phyloP scores from a whole-genome alignment of 2,113 vertebrate genomes.

The Raja brachyura region DNA sequence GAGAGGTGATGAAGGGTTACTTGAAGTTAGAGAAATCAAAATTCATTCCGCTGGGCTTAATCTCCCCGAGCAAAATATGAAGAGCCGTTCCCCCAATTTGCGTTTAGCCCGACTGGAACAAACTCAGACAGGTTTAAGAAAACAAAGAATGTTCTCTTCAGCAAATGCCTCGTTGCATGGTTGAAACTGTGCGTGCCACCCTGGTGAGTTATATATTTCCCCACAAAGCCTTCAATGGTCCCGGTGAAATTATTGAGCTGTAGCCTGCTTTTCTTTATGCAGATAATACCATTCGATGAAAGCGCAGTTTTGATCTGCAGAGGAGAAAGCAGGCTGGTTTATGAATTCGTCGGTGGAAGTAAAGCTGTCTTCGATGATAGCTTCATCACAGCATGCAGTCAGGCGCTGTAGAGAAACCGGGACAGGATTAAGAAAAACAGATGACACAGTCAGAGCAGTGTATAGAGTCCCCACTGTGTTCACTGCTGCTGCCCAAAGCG shows the following conservation, averaged over 20 bases:
- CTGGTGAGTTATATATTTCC: conserved; percentile 69
- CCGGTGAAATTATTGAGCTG: conserved; percentile 87
- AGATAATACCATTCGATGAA: conserved; percentile 97
- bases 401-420: conserved; percentile 76
- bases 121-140: conserved; percentile 39
- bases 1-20: too few species aligned
- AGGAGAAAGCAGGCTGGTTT: conserved; percentile 85
- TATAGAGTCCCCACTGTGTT: conserved; percentile 79
- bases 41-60: too few species aligned
- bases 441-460: conserved; percentile 82
- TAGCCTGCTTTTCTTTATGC: conserved; percentile 88
- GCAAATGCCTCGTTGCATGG: conserved; percentile 60
- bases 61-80: too few species aligned
- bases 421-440: conserved; percentile 76
- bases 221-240: conserved; percentile 86
- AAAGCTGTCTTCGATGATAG: conserved; percentile 98
- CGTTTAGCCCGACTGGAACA: too few species aligned
- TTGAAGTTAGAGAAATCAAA: too few species aligned
- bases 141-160: conserved; percentile 47
- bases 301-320: conserved; percentile 90
- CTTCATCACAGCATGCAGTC: conserved; percentile 97
- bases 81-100: too few species aligned
- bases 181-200: conserved; percentile 56
- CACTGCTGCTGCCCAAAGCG: conserved; percentile 78
- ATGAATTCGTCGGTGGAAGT: conserved; percentile 84